Evolutionary conservation across 1,140 invertebrate species (phyloP), one percentile per base, ranked within the genome.

Genomic region (Capitella teleta): DNA sequence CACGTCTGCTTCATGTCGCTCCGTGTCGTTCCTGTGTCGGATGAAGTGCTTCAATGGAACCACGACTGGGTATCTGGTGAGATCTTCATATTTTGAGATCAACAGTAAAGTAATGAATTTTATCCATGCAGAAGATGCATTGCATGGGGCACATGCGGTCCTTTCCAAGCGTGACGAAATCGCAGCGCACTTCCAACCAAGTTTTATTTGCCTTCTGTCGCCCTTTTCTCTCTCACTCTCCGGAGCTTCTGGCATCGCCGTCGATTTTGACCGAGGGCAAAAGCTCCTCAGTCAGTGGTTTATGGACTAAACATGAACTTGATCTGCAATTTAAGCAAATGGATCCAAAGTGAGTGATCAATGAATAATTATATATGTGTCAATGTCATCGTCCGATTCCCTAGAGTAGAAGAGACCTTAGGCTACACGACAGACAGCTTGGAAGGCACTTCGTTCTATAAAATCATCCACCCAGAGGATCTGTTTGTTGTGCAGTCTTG

Each of bases 21-120:
- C 54, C 1, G 26, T 61, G 18, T 62, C 60, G 5, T 64, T 65
- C 46, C 52, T 63, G 30, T 61, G 61, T 46, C 54, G 60, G 38
- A 65, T 65, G 57, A 61, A 60, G 40, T 65, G 61, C 44, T 65
- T 62, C 53, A 61, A 59, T 51, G 61, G 61, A 8, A 63, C 58
- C 14, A 54, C 63, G 8, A 52, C 61, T 6, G 63, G 63, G 10
- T 63, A 60, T 41, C 47, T 61, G 34, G 59, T 63, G 41, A 51
- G 53, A 54, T 25, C 10, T 12, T 30, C n/a, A n/a, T n/a, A n/a
- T n/a, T n/a, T n/a, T n/a, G 14, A 47, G 21, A 21, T 43, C 14
- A 10, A 43, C 2, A 23, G 2, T 43, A 34, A 34, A 34, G 32
- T 10, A 34, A n/a, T 34, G 10, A 34, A n/a, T 34, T n/a, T 34